phyloP scores from a whole-genome alignment of 53 echinoderm and acorn worm genomes.

The Zoroaster sp. region DNA sequence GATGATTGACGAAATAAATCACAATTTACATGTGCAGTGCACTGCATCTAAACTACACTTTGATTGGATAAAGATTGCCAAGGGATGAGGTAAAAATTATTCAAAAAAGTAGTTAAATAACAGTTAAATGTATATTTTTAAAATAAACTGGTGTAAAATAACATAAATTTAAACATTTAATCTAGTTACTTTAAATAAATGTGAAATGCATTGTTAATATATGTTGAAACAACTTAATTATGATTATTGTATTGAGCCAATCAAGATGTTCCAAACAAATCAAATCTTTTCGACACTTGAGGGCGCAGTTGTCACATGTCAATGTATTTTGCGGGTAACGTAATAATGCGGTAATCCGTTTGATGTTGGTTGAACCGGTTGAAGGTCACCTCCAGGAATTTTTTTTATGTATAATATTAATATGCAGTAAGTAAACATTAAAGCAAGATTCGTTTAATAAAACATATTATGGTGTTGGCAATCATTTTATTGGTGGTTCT shows the following conservation, averaged over 20 bases:
- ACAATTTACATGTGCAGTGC: neutral
- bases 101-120: neutral
- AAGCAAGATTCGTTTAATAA: too few relatives aligned
- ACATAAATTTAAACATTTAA: too few relatives aligned
- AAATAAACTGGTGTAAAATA: neutral
- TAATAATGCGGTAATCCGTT: too few relatives aligned
- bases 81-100: neutral
- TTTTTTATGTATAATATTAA: too few relatives aligned
- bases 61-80: neutral
- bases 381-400: too few relatives aligned
- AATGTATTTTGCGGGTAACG: too few relatives aligned
- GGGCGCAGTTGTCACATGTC: neutral
- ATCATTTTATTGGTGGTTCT: too few relatives aligned
- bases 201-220: neutral
- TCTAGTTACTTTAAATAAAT: neutral
- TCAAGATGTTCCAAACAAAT: neutral
- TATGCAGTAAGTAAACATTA: too few relatives aligned
- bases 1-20: neutral
- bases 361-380: too few relatives aligned
- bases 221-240: neutral
- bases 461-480: too few relatives aligned
- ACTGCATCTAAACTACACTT: neutral
- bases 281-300: conserved; percentile 12
- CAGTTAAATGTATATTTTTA: neutral
- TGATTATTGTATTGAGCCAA: neutral